A percentile compares a stretch with the other conserved stretches of the same genome.
phyloP scores from a whole-genome alignment of 2,113 vertebrate species.

The Verasper variegatus region DNA sequence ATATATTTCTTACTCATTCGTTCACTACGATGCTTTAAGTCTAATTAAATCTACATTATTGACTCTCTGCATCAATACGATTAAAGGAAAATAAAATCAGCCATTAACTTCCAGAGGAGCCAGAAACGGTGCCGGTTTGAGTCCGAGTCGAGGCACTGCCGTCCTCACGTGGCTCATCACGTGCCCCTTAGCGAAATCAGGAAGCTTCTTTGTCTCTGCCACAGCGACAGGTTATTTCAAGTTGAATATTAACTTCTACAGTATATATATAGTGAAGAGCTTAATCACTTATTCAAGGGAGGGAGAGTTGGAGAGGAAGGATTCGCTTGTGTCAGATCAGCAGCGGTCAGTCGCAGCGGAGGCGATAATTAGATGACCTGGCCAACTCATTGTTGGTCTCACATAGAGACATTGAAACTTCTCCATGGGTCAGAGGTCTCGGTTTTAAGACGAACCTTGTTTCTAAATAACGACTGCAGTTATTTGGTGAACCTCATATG shows the following conservation, averaged over 20 bases:
- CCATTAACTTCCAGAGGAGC: background rate
- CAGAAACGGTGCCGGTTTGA: background rate
- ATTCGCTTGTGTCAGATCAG: conserved; percentile 15
- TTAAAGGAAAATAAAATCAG: background rate
- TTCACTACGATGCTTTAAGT: background rate
- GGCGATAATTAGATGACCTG: conserved; percentile 11
- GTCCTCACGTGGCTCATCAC: conserved; percentile 17
- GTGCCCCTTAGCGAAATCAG: conserved; percentile 32
- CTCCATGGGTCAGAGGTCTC: background rate
- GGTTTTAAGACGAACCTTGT: background rate
- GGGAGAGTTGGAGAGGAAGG: conserved; percentile 39
- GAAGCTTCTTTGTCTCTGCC: conserved; percentile 13
- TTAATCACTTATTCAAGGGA: conserved; percentile 55
- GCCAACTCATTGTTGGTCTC: background rate
- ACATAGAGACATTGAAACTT: background rate
- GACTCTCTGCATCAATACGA: background rate
- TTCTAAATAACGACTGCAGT: background rate
- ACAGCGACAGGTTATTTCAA: background rate
- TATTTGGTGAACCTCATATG: background rate
- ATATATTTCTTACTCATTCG: background rate
- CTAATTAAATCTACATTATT: background rate
- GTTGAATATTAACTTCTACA: conserved; percentile 47
- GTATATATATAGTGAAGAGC: conserved; percentile 23
- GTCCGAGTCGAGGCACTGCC: background rate
- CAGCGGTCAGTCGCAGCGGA: conserved; percentile 30